Evolutionary conservation across 2,113 vertebrate species (phyloP).

Genomic region (Aldabrachelys gigantea): DNA sequence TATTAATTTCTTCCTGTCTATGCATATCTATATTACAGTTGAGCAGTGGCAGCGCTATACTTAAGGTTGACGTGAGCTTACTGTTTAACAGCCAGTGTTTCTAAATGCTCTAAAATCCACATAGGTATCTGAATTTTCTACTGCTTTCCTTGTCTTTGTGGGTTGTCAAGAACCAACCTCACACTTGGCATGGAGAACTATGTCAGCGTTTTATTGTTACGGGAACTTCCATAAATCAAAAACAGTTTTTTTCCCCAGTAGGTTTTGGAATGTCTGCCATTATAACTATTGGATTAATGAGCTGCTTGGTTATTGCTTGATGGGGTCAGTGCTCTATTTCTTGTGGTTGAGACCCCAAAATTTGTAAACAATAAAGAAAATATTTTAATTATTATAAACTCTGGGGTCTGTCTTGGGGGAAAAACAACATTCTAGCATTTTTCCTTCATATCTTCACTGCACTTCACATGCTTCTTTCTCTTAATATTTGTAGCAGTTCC

Average conservation of each 20-base stretch:
- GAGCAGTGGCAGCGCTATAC: not conserved
- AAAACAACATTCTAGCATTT: conserved; percentile 42
- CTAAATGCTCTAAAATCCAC: not conserved
- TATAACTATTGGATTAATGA: not conserved
- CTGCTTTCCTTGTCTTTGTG: not conserved
- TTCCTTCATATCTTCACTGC: conserved; percentile 34
- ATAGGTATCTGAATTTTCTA: conserved; percentile 4
- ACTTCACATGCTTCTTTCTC: conserved; percentile 25
- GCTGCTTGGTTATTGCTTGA: conserved; percentile 22
- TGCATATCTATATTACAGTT: not conserved
- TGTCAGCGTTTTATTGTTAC: conserved; percentile 29
- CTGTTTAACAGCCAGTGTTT: conserved; percentile 2
- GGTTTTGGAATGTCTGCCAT: conserved; percentile 38
- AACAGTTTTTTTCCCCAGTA: not conserved
- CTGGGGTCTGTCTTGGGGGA: conserved; percentile 6
- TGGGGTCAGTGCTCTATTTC: conserved; percentile 28
- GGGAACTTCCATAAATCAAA: conserved; percentile 21
- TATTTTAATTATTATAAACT: conserved; percentile 30
- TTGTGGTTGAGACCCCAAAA: not conserved
- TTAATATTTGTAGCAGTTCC: conserved; percentile 50
- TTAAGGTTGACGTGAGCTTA: not conserved
- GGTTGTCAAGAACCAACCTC: conserved; percentile 6
- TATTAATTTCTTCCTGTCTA: conserved; percentile 29
- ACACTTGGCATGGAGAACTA: conserved; percentile 2
- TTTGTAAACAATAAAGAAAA: conserved; percentile 48